Conservation (phyloP, 2,888 invertebrate species). For the Philereme vetulata region DNA sequence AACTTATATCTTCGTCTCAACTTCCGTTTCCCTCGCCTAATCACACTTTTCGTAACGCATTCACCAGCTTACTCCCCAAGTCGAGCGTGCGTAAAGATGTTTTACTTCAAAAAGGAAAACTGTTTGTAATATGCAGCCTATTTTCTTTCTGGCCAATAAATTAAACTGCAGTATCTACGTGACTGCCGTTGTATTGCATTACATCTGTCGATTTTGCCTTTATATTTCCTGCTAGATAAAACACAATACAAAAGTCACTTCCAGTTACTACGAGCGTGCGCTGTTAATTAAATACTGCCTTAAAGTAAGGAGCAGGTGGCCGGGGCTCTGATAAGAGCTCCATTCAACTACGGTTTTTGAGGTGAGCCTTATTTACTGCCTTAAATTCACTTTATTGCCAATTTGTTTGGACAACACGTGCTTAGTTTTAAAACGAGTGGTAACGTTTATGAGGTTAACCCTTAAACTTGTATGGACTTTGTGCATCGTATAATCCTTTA, state of each 20-base stretch:
- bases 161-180: too few relatives aligned
- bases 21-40: too few relatives aligned
- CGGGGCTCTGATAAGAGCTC: conserved; percentile 64
- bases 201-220: too few relatives aligned
- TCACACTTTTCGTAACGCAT: too few relatives aligned
- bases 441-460: conserved; percentile 32
- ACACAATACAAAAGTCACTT: conserved; percentile 38
- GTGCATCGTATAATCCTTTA: neutral
- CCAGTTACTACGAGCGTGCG: conserved; percentile 45
- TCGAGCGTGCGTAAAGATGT: too few relatives aligned
- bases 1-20: too few relatives aligned
- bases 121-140: too few relatives aligned
- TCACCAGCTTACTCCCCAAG: too few relatives aligned
- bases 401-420: conserved; percentile 38
- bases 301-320: conserved; percentile 70
- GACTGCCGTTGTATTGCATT: too few relatives aligned
- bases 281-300: conserved; percentile 73
- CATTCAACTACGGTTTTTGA: conserved; percentile 65
- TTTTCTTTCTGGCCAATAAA: too few relatives aligned
- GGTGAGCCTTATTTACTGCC: conserved; percentile 69
- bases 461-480: conserved; percentile 17
- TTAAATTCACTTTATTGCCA: conserved; percentile 39
- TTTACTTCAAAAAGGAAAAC: too few relatives aligned
- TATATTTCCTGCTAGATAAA: neutral
- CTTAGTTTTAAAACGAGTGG: conserved; percentile 31